phyloP scores from a whole-genome alignment of 2,888 invertebrate species.

The Marasmarcha lunaedactyla region DNA sequence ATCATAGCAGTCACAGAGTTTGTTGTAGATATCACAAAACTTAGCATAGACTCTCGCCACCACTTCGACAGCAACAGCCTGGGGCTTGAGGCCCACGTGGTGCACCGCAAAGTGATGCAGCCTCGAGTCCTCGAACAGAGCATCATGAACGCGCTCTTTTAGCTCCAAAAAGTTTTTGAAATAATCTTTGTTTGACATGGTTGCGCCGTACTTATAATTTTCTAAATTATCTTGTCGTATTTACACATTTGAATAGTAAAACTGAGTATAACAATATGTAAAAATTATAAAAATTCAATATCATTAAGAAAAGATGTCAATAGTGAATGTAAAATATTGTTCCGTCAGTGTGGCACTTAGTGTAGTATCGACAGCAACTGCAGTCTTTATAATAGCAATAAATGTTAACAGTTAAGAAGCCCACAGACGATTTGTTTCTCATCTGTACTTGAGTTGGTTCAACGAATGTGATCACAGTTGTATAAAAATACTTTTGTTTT shows the following conservation, averaged over 20 bases:
- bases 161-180: background rate
- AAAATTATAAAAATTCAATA: too few relatives aligned
- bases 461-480: too few relatives aligned
- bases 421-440: too few relatives aligned
- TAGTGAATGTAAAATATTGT: too few relatives aligned
- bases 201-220: constrained; percentile 6
- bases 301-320: too few relatives aligned
- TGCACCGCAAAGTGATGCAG: constrained; percentile 37
- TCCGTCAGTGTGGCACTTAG: too few relatives aligned
- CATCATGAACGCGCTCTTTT: constrained; percentile 17
- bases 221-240: background rate
- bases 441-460: too few relatives aligned
- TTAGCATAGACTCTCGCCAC: constrained; percentile 61
- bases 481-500: too few relatives aligned
- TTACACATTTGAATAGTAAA: background rate
- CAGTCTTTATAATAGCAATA: too few relatives aligned
- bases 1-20: constrained; percentile 71
- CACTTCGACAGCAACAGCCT: constrained; percentile 55
- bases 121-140: constrained; percentile 36
- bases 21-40: constrained; percentile 66
- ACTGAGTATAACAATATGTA: too few relatives aligned
- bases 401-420: too few relatives aligned
- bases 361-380: too few relatives aligned
- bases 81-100: constrained; percentile 46
- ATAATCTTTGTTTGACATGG: constrained; percentile 7